These are phyloP conservation scores for Emberiza fucata DNA, from an alignment of 2,113 vertebrate genomes.

Conservation along the genomic window DNA sequence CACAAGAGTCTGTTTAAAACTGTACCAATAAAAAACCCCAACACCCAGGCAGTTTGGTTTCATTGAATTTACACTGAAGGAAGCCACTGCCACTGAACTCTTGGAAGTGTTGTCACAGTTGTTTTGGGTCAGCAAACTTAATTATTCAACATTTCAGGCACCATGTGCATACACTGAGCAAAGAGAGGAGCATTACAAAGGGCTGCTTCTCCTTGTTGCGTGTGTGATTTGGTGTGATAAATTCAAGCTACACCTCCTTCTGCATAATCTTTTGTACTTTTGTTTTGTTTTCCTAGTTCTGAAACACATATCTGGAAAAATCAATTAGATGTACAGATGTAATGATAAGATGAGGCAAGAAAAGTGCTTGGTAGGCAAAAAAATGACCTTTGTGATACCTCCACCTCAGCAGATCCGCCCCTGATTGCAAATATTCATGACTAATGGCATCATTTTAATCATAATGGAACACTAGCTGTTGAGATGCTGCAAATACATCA, in stretches of 20 bases:
- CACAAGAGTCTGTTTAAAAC: background rate
- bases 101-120: background rate
- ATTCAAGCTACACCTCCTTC: background rate
- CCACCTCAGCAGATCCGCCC: constrained; percentile 45
- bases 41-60: background rate
- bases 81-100: background rate
- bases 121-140: background rate
- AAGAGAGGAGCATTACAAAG: background rate
- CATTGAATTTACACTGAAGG: background rate
- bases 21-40: background rate
- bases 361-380: background rate
- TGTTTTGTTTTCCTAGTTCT: background rate
- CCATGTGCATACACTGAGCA: background rate
- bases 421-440: constrained; percentile 32
- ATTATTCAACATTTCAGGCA: background rate
- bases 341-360: background rate
- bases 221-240: background rate
- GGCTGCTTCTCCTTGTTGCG: background rate
- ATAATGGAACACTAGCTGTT: background rate
- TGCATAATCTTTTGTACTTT: background rate
- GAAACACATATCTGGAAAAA: background rate
- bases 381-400: background rate
- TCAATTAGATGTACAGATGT: background rate
- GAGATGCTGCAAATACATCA: background rate
- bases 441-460: background rate